These are phyloP conservation scores for Chrysomela aeneicollis DNA, from an alignment of 2,888 invertebrate genomes.

Conservation along the genomic window DNA sequence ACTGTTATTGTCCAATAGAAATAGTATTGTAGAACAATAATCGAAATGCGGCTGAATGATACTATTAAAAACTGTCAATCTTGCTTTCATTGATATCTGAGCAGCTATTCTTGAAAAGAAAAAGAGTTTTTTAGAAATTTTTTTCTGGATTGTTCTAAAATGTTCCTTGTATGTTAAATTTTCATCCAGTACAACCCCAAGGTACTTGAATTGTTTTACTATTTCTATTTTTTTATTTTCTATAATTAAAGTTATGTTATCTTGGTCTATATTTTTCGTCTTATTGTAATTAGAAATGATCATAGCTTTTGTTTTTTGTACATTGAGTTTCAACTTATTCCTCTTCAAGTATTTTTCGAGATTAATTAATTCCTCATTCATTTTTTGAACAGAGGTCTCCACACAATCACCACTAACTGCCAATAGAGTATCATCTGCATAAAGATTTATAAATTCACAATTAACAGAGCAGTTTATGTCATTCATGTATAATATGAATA, in stretches of 20 bases:
- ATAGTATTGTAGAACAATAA: conserved; percentile 17
- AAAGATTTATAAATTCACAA: conserved; percentile 9
- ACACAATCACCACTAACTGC: conserved; percentile 7
- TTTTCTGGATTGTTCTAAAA: conserved; percentile 12
- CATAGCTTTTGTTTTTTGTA: conserved; percentile 8
- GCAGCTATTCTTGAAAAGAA: conserved; percentile 20
- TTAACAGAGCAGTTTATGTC: conserved; percentile 13
- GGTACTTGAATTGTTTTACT: conserved; percentile 1
- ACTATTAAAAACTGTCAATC: conserved; percentile 17
- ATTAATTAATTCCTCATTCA: conserved; percentile 3
- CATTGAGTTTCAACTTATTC: neutral
- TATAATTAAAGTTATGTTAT: neutral
- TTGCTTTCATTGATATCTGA: conserved; percentile 18
- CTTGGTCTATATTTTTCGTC: conserved; percentile 5
- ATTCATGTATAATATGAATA: conserved; percentile 13
- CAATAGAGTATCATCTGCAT: conserved; percentile 17
- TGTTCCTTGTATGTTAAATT: conserved; percentile 15
- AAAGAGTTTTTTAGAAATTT: conserved; percentile 6
- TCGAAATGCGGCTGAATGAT: conserved; percentile 15
- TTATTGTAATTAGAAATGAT: conserved; percentile 8
- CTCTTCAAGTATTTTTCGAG: conserved; percentile 4
- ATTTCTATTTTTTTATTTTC: neutral
- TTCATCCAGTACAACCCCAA: conserved; percentile 15
- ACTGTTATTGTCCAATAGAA: conserved; percentile 13
- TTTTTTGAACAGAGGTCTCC: neutral